Evolutionary conservation across 2,888 invertebrate genomes (phyloP), one percentile per base, ranked within the genome.

Genomic region (Chloroclysta siterata): DNA sequence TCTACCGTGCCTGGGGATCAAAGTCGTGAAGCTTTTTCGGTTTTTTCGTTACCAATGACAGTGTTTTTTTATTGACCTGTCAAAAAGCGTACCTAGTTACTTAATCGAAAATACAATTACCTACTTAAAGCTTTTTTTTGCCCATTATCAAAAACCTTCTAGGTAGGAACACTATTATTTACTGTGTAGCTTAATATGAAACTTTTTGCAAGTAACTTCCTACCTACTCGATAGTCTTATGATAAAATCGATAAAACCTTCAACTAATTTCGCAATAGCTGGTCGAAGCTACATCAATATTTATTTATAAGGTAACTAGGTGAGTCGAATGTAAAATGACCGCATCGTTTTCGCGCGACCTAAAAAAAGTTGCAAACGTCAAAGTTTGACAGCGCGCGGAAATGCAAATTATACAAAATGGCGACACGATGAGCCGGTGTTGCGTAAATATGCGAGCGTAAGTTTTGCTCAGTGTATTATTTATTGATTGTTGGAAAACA

Each of bases 401-500:
- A 86, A 81, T 71, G 72, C 77, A 77, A 84, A 41, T 39, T 15
- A 71, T 79, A 79, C 69, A 75, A 75, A 70, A 80, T 78, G 81
- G 74, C 75, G 73, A 65, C 66, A 71, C 79, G 89, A 88, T 86
- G 87, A 83, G 83, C 71, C 74, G 70, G 67, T 73, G 81, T 90
- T 90, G 85, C 88, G 90, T 86, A 90, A 90, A 87, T 79, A 80
- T 82, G 82, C 82, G 77, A 84, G 76, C 79, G 85, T 82, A 84
- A 83, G 86, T 87, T 87, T 87, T 82, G 83, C 84, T 82, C 83
- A 78, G 85, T 85, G 87, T 90, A 90, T 89, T 92, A 90, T 89
- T 90, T 92, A 92, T 92, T 91, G 91, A 92, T 92, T 90, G 91
- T 91, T 90, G 88, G 88, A 90, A 90, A 90, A 92, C 91, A 91